These are phyloP conservation scores for Polydrusus cervinus DNA, from an alignment of 2,888 invertebrate species.

Conservation along the genomic window DNA sequence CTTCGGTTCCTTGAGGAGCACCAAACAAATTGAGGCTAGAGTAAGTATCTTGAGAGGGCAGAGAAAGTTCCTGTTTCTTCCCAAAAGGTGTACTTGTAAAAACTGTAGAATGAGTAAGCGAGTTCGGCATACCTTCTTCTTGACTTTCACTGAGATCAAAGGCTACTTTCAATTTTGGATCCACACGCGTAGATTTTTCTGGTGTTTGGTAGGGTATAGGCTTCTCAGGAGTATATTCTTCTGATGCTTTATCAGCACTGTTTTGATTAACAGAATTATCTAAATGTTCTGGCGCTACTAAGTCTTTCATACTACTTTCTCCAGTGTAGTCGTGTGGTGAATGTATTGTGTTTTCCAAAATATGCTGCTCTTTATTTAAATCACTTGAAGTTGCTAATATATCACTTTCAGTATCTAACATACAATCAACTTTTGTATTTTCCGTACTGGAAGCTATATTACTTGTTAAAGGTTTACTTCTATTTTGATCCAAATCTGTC, in stretches of 20 bases:
- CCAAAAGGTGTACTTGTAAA: slow-evolving; percentile 63
- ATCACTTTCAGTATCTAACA: background rate
- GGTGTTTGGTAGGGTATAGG: slow-evolving; percentile 12
- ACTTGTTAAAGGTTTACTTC: background rate
- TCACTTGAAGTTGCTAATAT: background rate
- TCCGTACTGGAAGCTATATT: background rate
- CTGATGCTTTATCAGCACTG: slow-evolving; percentile 4
- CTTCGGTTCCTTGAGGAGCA: slow-evolving; percentile 28
- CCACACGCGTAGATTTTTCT: background rate
- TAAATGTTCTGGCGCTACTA: background rate
- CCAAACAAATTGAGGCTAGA: slow-evolving; percentile 59
- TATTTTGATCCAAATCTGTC: background rate
- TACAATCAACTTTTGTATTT: background rate
- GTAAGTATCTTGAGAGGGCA: slow-evolving; percentile 53
- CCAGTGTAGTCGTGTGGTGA: too few relatives aligned
- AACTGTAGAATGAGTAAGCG: slow-evolving; percentile 63
- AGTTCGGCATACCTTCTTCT: slow-evolving; percentile 64
- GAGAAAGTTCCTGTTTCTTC: slow-evolving; percentile 54
- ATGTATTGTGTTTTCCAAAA: background rate
- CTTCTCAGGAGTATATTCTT: background rate
- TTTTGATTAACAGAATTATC: slow-evolving; percentile 1
- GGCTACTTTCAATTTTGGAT: slow-evolving; percentile 47
- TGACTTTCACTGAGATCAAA: slow-evolving; percentile 66
- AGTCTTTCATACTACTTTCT: slow-evolving; percentile 5
- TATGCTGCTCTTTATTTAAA: background rate